phyloP scores from a whole-genome alignment of 2,888 invertebrate species.

The Aphelenchoides bicaudatus region DNA sequence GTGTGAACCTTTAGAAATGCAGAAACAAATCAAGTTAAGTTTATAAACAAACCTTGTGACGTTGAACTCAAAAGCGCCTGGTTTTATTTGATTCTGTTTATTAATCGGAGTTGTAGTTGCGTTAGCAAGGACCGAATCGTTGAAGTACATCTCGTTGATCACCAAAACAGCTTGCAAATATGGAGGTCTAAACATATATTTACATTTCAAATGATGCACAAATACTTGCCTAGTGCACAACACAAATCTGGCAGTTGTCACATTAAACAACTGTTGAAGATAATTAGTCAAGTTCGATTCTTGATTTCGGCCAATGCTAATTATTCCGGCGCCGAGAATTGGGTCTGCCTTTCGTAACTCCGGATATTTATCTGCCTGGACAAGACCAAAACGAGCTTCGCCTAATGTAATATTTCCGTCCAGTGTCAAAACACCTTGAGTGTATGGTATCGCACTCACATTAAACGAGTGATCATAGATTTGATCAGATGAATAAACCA shows the following conservation, averaged over 20 bases:
- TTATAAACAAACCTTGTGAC: not conserved
- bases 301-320: not conserved
- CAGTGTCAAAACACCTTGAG: too few species aligned
- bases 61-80: conserved; percentile 14
- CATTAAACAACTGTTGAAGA: not conserved
- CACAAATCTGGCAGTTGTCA: not conserved
- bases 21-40: too few species aligned
- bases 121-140: not conserved
- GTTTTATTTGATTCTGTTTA: not conserved
- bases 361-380: not conserved
- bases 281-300: not conserved
- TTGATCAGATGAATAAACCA: too few species aligned
- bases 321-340: conserved; percentile 1
- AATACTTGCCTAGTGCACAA: conserved; percentile 4
- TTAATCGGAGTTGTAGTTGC: not conserved
- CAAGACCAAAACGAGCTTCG: not conserved
- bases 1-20: too few species aligned
- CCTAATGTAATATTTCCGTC: not conserved
- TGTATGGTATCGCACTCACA: not conserved
- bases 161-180: not conserved
- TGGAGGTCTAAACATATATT: too few species aligned
- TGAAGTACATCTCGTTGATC: conserved; percentile 11
- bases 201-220: too few species aligned
- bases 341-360: not conserved
- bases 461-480: not conserved